phyloP scores from a whole-genome alignment of 2,797 vertebrate species.

The Premnoplex brunnescens region DNA sequence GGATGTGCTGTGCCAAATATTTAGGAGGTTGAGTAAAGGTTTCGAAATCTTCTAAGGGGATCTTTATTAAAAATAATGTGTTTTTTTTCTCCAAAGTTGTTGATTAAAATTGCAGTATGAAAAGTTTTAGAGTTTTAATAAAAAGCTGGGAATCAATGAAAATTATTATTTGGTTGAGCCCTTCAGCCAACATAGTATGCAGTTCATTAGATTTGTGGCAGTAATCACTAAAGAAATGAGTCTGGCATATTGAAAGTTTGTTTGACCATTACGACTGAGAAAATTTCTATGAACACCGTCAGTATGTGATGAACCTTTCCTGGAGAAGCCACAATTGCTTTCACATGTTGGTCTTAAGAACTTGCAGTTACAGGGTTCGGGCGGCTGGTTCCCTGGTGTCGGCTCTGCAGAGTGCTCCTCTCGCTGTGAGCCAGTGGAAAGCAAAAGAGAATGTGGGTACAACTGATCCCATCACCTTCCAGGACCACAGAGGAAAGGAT shows the following conservation, averaged over 20 bases:
- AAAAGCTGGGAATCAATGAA: not conserved
- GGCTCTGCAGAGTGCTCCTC: not conserved
- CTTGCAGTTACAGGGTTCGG: not conserved
- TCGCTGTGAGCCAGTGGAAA: not conserved
- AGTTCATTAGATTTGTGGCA: not conserved
- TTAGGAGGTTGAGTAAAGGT: slow-evolving; percentile 8
- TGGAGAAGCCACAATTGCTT: not conserved
- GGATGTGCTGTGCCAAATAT: slow-evolving; percentile 23
- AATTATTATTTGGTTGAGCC: not conserved
- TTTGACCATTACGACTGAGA: not conserved
- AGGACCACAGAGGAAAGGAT: not conserved
- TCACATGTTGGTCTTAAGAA: not conserved
- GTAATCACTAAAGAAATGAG: not conserved
- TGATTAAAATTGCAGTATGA: not conserved
- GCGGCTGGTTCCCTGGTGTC: not conserved
- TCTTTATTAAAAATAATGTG: not conserved
- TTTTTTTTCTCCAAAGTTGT: not conserved
- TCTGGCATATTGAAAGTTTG: not conserved
- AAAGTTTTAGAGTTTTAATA: not conserved
- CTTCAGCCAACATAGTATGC: not conserved
- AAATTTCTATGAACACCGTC: not conserved
- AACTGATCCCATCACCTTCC: not conserved
- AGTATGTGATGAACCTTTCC: not conserved
- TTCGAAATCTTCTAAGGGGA: not conserved
- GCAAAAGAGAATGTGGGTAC: not conserved